Evolutionary conservation across 2,113 vertebrate species (phyloP).

Genomic region (Colaptes auratus): DNA sequence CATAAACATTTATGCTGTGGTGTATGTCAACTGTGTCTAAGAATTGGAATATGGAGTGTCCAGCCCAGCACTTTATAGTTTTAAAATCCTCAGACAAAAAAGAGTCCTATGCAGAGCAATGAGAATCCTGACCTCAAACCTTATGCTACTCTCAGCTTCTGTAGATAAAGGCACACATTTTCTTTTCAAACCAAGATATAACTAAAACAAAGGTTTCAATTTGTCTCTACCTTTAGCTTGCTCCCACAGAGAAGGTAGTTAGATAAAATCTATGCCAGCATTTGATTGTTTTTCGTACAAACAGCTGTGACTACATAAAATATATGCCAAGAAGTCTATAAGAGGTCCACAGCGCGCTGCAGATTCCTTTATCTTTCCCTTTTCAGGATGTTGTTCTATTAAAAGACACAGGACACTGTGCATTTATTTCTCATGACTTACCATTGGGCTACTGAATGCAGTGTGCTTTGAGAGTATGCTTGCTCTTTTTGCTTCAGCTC

Average conservation of each 20-base stretch:
- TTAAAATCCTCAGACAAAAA: background rate
- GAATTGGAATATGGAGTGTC: background rate
- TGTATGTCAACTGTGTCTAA: background rate
- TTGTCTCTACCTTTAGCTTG: background rate
- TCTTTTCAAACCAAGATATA: background rate
- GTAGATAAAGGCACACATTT: background rate
- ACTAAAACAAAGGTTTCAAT: background rate
- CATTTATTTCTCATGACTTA: constrained; percentile 66
- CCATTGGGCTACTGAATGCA: constrained; percentile 99
- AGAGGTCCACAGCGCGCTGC: background rate
- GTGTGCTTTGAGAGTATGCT: constrained; percentile 94
- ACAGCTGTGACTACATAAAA: background rate
- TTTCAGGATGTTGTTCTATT: background rate
- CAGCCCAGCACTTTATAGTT: background rate
- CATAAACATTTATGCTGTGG: background rate
- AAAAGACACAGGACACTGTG: background rate
- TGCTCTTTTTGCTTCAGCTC: constrained; percentile 89
- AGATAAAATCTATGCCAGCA: background rate
- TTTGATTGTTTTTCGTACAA: background rate
- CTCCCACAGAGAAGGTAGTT: background rate
- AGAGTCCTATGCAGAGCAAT: background rate
- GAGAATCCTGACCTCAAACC: background rate
- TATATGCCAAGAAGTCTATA: background rate
- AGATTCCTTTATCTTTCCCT: background rate
- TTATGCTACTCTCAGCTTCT: background rate